Evolutionary conservation across 1,140 invertebrate genomes (phyloP).

Genomic region (Helicoverpa zea): DNA sequence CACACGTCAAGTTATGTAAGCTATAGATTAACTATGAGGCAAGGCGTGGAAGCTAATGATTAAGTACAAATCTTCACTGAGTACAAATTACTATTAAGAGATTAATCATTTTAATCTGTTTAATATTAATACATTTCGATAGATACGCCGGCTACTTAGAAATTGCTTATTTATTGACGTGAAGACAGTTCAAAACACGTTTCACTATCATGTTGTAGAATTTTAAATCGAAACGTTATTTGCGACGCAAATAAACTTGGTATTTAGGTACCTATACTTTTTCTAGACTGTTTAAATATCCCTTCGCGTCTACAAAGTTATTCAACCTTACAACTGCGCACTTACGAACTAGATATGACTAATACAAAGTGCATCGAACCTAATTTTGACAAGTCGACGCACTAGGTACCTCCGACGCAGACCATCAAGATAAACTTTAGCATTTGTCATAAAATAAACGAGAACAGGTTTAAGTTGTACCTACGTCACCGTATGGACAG

Average conservation of each 20-base stretch:
- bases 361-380: conserved; percentile 59
- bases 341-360: conserved; percentile 50
- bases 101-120: conserved; percentile 35
- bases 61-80: conserved; percentile 12
- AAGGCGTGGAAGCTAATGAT: conserved; percentile 3
- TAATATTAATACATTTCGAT: conserved; percentile 26
- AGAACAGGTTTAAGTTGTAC: conserved; percentile 50
- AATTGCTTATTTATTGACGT: neutral
- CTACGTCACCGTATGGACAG: conserved; percentile 17
- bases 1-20: too few species aligned
- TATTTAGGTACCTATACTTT: neutral
- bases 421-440: conserved; percentile 48
- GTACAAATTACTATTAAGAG: neutral
- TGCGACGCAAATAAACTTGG: conserved; percentile 15
- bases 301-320: conserved; percentile 6
- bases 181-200: conserved; percentile 19
- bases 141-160: conserved; percentile 3
- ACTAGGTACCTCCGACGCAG: conserved; percentile 47
- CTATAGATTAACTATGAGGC: too few species aligned
- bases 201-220: neutral
- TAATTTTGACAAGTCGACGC: conserved; percentile 51
- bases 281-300: neutral
- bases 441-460: conserved; percentile 53
- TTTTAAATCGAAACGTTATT: neutral
- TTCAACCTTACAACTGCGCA: conserved; percentile 21